Base-by-base conservation (phyloP, 2,888 invertebrate genomes). In the Drosophila histrio region DNA sequence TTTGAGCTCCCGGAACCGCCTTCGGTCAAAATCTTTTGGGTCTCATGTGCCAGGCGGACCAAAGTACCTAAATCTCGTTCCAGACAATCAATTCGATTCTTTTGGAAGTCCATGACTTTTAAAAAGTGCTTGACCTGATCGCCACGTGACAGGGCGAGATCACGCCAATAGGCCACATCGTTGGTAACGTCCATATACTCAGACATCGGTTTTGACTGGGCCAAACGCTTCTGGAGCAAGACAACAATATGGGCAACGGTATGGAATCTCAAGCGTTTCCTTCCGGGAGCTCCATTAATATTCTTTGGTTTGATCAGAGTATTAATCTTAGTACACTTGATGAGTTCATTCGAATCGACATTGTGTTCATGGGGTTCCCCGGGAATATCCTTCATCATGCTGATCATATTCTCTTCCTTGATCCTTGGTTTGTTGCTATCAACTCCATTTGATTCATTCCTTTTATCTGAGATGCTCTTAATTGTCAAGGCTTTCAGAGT, bases 51-150 rank as follows among this genome's bases (percentile, higher is more conserved):
- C 49, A 76, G 17, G 11, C 1, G 22, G 3, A 76, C 41, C 52
- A 77, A n/a, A 1, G 28, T 47, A n/a, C 21, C 11, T 1, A 79
- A 46, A 65, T 79, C 77, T 2, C 19, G 9, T 41, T 77, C 77
- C 11, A 77, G 22, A 0, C 28, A n/a, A 3, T 59, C 47, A 8
- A 77, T 76, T 17, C 77, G 79, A 1, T 49, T 15, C 41, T 61
- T 72, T 22, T 77, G 77, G 30, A 60, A 9, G 4, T 68, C 57
- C 7, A 76, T 76, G 0, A 79, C 38, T 13, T 15, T 36, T 3
- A 61, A n/a, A 3, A 59, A 62, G 17, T 44, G 58, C 4, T 63
- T 36, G 13, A 62, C 60, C 6, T 72, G 54, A 6, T 62, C 32
- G 6, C 26, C 67, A 2, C 72, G 77, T 0, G 52, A 26, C 30